Base-by-base conservation (phyloP, 2,888 invertebrate species). In the Fissipunctia ypsillon region DNA sequence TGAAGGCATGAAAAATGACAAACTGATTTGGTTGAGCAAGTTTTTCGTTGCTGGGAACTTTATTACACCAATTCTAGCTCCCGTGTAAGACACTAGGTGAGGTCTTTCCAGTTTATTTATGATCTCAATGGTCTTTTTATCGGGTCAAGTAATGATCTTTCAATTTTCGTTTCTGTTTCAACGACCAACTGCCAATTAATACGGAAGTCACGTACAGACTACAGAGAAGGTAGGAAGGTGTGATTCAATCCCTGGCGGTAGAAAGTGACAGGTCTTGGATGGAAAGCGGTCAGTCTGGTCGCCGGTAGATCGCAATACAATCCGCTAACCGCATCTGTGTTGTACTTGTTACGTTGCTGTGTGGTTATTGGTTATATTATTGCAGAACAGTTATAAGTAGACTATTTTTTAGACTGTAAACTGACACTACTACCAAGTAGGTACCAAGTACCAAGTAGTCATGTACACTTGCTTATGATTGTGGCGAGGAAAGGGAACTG, bases 241-340 rank as follows among this genome's bases (percentile, higher is more conserved):
- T 66, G 63, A 79, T 64, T 79, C 50, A 79, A 43, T 54, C 60
- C 52, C 69, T 69, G 14, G 25, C 38, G 25, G 45, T 75, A 80
- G 81, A 81, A 81, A 81, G 81, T 76, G 84, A 67, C 84, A 67
- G 54, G 38, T 28, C 50, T 10, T 38, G 56, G 22, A 50, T 64
- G 69, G 80, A 83, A 84, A 81, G 81, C 19, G 72, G 81, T 76
- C 76, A 48, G 56, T 45, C 76, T 60, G 54, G 84, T 84, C 66
- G 54, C n/a, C 25, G 45, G 56, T 57, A 59, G 54, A 73, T 64
- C 61, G 71, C 59, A 52, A 83, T 25, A 73, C 68, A 54, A 74
- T 57, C 38, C 45, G n/a, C 50, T 38, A 28, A 81, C 79, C 81
- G 25, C 79, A 69, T 41, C 76, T 69, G 45, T 41, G 56, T 56